Conservation (phyloP, 2,888 invertebrate genomes). For the Hofmannophila pseudospretella region DNA sequence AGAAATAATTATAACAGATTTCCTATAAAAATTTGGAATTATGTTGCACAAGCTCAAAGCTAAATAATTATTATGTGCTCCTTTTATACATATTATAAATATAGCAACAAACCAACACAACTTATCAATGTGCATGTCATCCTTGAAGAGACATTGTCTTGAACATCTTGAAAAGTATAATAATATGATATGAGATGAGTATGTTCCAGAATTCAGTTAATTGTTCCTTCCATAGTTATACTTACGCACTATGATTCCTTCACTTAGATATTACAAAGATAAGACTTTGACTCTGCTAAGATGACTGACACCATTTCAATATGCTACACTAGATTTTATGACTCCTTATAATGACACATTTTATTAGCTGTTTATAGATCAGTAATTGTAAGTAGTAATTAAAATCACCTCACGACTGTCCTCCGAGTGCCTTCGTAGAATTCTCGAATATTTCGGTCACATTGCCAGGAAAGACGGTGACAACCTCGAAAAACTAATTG, state of each 20-base stretch:
- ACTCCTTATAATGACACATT: slow-evolving; percentile 49
- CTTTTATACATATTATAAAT: slow-evolving; percentile 57
- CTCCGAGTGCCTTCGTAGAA: no score
- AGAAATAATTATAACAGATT: slow-evolving; percentile 71
- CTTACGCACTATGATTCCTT: no score
- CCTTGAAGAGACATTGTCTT: no score
- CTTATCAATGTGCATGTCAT: slow-evolving; percentile 21
- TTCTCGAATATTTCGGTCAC: no score
- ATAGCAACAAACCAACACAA: slow-evolving; percentile 74
- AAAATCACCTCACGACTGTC: no score
- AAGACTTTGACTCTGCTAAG: no score
- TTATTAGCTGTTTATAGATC: slow-evolving; percentile 20
- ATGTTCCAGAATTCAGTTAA: no score
- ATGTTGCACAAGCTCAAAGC: slow-evolving; percentile 74
- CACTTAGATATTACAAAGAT: slow-evolving; percentile 18
- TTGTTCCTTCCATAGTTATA: no score
- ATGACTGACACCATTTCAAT: slow-evolving; percentile 4
- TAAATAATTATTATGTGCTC: slow-evolving; percentile 66
- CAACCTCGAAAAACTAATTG: no score
- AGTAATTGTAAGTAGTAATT: slow-evolving; percentile 25
- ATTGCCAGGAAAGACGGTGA: no score
- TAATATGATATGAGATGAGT: no score
- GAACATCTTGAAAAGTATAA: no score
- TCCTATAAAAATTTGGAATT: slow-evolving; percentile 74
- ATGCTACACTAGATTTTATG: slow-evolving; percentile 45